Evolutionary conservation across 1,140 invertebrate genomes (phyloP).

Genomic region (Chlorops oryzae): DNA sequence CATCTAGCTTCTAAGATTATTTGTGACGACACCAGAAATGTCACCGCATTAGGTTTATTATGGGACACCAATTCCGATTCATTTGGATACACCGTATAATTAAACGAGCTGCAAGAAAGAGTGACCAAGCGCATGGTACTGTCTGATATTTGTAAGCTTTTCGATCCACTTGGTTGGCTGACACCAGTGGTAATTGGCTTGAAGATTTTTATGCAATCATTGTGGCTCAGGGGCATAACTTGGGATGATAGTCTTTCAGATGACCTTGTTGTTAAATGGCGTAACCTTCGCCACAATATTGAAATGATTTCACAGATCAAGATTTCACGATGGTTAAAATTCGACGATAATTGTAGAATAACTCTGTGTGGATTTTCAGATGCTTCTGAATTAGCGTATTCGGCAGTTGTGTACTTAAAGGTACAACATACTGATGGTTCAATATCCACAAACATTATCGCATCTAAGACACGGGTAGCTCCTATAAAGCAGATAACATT

Average conservation of each 20-base stretch:
- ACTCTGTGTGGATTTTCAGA: slow-evolving; percentile 38
- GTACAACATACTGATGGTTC: background rate
- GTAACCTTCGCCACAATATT: slow-evolving; percentile 16
- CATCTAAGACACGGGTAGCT: slow-evolving; percentile 14
- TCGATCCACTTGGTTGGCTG: too few species aligned
- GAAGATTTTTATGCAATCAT: slow-evolving; percentile 46
- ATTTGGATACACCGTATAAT: too few species aligned
- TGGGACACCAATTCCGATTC: too few species aligned
- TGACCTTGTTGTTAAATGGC: slow-evolving; percentile 19
- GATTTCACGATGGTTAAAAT: slow-evolving; percentile 6
- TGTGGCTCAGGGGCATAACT: slow-evolving; percentile 32
- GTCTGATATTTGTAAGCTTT: too few species aligned
- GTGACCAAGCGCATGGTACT: too few species aligned
- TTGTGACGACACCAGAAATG: too few species aligned
- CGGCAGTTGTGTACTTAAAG: slow-evolving; percentile 37
- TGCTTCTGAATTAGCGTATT: slow-evolving; percentile 34
- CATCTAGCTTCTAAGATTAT: too few species aligned
- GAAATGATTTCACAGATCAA: slow-evolving; percentile 13
- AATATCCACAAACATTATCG: slow-evolving; percentile 6
- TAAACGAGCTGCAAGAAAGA: too few species aligned
- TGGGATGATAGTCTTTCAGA: slow-evolving; percentile 34
- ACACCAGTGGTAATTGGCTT: too few species aligned
- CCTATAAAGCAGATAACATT: slow-evolving; percentile 15
- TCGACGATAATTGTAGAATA: slow-evolving; percentile 4
- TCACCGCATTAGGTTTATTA: too few species aligned